Evolutionary conservation across 92 coral and sea anemone genomes (phyloP).

Genomic region (Epizoanthus illoricatus): DNA sequence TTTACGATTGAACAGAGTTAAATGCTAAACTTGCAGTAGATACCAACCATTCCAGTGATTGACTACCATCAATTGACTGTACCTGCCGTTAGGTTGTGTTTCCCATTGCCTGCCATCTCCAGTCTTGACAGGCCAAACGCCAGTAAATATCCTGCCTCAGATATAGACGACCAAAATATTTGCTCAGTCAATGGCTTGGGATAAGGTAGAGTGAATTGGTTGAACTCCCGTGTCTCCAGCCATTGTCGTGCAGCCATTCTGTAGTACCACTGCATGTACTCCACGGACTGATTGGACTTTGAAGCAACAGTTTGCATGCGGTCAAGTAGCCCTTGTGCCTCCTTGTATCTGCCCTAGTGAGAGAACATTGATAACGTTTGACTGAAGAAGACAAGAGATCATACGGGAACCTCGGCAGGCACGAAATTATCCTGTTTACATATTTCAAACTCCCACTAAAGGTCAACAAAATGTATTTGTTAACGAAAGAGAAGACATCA

Average conservation of each 20-base stretch:
- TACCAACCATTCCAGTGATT: no score
- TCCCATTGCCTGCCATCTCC: background rate
- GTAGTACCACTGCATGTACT: background rate
- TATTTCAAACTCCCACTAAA: no score
- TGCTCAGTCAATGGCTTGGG: background rate
- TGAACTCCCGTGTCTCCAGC: slow-evolving; percentile 17
- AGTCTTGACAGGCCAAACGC: background rate
- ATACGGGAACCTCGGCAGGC: no score
- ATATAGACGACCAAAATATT: slow-evolving; percentile 9
- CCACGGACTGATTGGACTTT: background rate
- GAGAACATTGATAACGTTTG: background rate
- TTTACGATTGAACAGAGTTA: no score
- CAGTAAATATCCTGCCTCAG: background rate
- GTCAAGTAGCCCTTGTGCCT: background rate
- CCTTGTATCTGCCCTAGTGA: slow-evolving; percentile 13
- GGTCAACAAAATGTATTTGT: no score
- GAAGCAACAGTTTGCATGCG: background rate
- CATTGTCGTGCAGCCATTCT: slow-evolving; percentile 18
- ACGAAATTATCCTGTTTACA: no score
- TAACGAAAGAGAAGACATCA: no score
- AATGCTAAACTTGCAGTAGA: no score
- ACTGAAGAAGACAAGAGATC: background rate
- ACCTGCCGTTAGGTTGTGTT: background rate
- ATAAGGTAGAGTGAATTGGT: background rate
- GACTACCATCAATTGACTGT: background rate